Percentiles rank a stretch among this genome's conserved stretches.
These are phyloP conservation scores for Orbicella faveolata DNA, from an alignment of 64 coral and sea anemone species.

Conservation along the genomic window DNA sequence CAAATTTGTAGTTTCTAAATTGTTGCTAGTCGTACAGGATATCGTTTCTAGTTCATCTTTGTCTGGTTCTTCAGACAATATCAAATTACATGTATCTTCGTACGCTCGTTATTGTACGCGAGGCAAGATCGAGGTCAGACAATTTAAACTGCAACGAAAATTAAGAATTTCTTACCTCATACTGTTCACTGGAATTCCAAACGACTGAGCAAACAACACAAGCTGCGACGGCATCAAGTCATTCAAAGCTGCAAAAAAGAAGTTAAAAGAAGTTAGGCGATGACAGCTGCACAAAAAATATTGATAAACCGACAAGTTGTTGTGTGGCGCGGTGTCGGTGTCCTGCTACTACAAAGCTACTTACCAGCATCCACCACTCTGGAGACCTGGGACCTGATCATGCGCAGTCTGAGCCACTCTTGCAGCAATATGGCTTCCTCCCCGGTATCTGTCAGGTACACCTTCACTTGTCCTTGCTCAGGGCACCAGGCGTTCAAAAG, in stretches of 20 bases:
- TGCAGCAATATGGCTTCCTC: constrained; percentile 85
- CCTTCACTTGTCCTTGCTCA: constrained; percentile 72
- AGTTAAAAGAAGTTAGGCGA: no score
- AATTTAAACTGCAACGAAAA: no score
- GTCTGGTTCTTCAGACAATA: no score
- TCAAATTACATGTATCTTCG: no score
- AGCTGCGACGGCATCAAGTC: constrained; percentile 83
- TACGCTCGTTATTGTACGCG: no score
- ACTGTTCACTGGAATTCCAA: constrained; percentile 92
- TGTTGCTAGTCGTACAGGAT: no score
- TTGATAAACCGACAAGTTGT: background rate
- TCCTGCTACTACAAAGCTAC: background rate
- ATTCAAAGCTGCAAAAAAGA: constrained; percentile 58
- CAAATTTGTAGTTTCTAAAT: no score
- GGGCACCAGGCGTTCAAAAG: constrained; percentile 91
- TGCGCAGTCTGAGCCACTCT: constrained; percentile 92
- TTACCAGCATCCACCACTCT: constrained; percentile 69
- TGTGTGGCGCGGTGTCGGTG: background rate
- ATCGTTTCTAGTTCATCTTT: no score
- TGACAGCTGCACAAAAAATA: background rate
- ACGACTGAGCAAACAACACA: constrained; percentile 92
- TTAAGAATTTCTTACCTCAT: constrained; percentile 64
- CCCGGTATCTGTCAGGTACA: constrained; percentile 85
- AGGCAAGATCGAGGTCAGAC: no score
- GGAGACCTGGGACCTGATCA: constrained; percentile 78